Percentiles rank a stretch among this genome's conserved stretches.
These are phyloP conservation scores for Heliconius erato DNA, from an alignment of 2,888 invertebrate species.

Conservation along the genomic window DNA sequence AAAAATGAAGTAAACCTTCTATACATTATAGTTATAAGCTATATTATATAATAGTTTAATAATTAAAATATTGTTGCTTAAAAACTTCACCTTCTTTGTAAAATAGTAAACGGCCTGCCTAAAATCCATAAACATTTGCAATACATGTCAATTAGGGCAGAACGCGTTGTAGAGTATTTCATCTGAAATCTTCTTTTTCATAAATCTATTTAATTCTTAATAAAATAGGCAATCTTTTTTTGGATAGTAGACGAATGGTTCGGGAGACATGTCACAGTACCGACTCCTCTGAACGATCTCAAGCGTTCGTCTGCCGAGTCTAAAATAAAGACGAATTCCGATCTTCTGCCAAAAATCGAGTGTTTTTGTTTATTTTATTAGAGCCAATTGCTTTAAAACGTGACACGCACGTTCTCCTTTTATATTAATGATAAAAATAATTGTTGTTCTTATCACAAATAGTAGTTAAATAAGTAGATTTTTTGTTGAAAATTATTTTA, in stretches of 20 bases:
- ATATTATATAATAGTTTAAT: not conserved
- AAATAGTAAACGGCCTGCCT: not conserved
- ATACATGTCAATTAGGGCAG: not conserved
- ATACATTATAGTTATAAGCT: not conserved
- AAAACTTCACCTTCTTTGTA: not conserved
- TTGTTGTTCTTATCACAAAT: not conserved
- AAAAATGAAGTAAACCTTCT: not conserved
- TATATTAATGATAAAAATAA: slow-evolving; percentile 17
- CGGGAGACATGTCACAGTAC: slow-evolving; percentile 52
- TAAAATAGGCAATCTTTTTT: slow-evolving; percentile 14
- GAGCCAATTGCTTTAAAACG: slow-evolving; percentile 50
- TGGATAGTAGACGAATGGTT: slow-evolving; percentile 51
- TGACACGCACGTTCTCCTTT: slow-evolving; percentile 44
- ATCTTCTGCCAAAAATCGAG: slow-evolving; percentile 63
- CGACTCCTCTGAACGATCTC: slow-evolving; percentile 50
- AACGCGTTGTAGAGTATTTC: not conserved
- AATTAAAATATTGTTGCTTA: not conserved
- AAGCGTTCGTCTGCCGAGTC: slow-evolving; percentile 55
- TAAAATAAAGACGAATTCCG: slow-evolving; percentile 66
- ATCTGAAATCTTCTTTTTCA: not conserved
- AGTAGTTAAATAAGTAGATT: not conserved
- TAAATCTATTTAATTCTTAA: not conserved
- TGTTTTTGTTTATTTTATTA: slow-evolving; percentile 64
- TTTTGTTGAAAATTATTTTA: not conserved
- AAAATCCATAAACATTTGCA: not conserved